Base-by-base conservation (phyloP, 1,140 invertebrate species). In the Stegodyphus dumicola region DNA sequence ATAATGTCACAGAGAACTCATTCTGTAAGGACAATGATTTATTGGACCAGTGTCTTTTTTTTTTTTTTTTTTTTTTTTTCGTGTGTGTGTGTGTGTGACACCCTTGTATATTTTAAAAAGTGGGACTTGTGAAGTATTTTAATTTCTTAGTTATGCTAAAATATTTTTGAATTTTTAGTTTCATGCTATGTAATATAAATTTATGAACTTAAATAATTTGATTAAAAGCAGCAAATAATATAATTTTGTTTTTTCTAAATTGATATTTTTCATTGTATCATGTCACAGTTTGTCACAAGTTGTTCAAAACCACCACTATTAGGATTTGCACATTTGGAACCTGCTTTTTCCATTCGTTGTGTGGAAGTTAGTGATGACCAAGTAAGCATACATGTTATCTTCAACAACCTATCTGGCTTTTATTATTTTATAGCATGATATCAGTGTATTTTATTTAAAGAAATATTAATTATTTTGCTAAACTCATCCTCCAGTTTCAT, bases 291-390 rank as follows among this genome's bases (percentile, higher is more conserved):
- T 93, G 98, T 99, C 0, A 99, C 98, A 15, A 99, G 97, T 89
- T 99, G 98, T 91, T 99, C 97, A 0, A 98, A 99, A 88, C 97
- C 98, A 6, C 99, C 99, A 53, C 92, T 99, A 11, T 92, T 99
- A 13, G 99, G 99, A 5, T 99, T 99, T 92, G 95, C 97, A 13
- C 95, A 99, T 91, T 92, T 99, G 54, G 98, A 99, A 90, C 99
- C 99, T 6, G 97, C 97, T 13, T 99, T 99, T 92, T 99, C 98
- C 0, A 99, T 99, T 89, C 94, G 99, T 85, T 99, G 98, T 92
- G 97, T 99, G 6, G 98, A 99, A 93, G 98, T 99, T 71, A 95
- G 96, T 49, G 98, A 99, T 90, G 98, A 99, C 90, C 97, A 99
- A 92, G 92, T 87, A 84, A 33, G 33, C 3, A 33, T 33, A 33